Evolutionary conservation across 1,140 invertebrate species (phyloP), one percentile per base, ranked within the genome.

Genomic region (Asbolus verrucosus): DNA sequence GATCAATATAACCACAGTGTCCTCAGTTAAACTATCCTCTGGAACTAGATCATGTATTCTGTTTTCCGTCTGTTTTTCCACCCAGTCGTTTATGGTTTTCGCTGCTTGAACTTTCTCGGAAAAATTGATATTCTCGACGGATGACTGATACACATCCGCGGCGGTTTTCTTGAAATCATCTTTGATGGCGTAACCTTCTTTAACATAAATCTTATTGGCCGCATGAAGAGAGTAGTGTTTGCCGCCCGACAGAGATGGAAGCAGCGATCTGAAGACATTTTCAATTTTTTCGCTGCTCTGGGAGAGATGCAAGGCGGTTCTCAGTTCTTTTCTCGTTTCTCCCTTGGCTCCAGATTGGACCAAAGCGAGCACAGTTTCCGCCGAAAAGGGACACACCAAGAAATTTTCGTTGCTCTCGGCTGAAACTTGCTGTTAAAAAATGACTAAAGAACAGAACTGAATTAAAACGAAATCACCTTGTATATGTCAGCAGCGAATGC

Each of bases 1-100:
- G 0, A 93, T 82, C 1, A 96, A 82, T 3, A 96, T 84, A n/a
- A 94, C 66, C 59, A 81, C 85, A 71, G 87, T 89, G 19, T 84
- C 75, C 6, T 80, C 73, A 63, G 83, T 74, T 1, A 92, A 81
- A 70, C 79, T 81, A n/a, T 46, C 18, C 74, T 85, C 86, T 76
- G 81, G n/a, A n/a, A 65, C 9, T 82, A 73, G 19, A 94, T 81
- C 6, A 93, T 78, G 76, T 92, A 94, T 92, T 81, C 88, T 90
- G 30, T 89, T 80, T 68, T 90, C 86, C 0, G 93, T 95, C 76
- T 89, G 84, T n/a, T 83, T 73, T 76, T 89, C 85, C 0, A 94
- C 89, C 91, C 90, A 94, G n/a, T 76, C 65, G 75, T 94, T 94
- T 6, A 94, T 92, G 9, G 62, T 75, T 3, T 82, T 46, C 0